phyloP scores from a whole-genome alignment of 2,888 invertebrate species.

The Epinotia ramella region DNA sequence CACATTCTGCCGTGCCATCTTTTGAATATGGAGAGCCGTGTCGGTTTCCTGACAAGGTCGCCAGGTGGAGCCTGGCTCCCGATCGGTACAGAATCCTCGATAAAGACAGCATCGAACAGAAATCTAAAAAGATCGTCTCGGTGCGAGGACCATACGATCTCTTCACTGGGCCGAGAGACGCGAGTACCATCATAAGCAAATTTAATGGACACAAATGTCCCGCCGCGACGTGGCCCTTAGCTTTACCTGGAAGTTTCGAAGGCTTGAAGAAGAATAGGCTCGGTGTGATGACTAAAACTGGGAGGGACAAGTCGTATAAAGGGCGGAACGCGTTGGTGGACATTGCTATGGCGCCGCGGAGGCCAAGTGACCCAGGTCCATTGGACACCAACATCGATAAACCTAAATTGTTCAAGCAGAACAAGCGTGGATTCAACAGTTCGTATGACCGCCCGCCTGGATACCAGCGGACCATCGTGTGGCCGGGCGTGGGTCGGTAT shows the following conservation, averaged over 20 bases:
- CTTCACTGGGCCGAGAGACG: slow-evolving; percentile 81
- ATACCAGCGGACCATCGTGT: slow-evolving; percentile 67
- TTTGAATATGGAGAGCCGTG: slow-evolving; percentile 73
- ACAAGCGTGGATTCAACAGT: slow-evolving; percentile 69
- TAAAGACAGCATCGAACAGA: slow-evolving; percentile 67
- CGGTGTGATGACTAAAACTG: slow-evolving; percentile 75
- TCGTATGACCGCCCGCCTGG: slow-evolving; percentile 72
- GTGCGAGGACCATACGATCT: slow-evolving; percentile 75
- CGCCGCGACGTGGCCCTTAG: slow-evolving; percentile 73
- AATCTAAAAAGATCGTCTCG: slow-evolving; percentile 71
- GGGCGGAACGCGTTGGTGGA: slow-evolving; percentile 80
- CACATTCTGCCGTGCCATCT: slow-evolving; percentile 67
- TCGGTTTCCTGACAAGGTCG: slow-evolving; percentile 65
- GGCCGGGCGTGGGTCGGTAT: slow-evolving; percentile 79
- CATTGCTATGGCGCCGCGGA: slow-evolving; percentile 75
- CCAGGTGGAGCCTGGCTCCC: slow-evolving; percentile 71
- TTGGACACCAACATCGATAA: slow-evolving; percentile 68
- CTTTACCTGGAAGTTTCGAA: slow-evolving; percentile 65
- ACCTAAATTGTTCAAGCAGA: slow-evolving; percentile 59
- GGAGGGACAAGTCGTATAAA: slow-evolving; percentile 65
- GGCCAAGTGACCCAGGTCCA: slow-evolving; percentile 83
- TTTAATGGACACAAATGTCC: slow-evolving; percentile 67
- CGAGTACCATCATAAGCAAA: slow-evolving; percentile 81
- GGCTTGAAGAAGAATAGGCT: slow-evolving; percentile 66
- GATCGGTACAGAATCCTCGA: slow-evolving; percentile 73